Evolutionary conservation across 2,888 invertebrate species (phyloP), one percentile per base, ranked within the genome.

Genomic region (Aleiodes alternator): DNA sequence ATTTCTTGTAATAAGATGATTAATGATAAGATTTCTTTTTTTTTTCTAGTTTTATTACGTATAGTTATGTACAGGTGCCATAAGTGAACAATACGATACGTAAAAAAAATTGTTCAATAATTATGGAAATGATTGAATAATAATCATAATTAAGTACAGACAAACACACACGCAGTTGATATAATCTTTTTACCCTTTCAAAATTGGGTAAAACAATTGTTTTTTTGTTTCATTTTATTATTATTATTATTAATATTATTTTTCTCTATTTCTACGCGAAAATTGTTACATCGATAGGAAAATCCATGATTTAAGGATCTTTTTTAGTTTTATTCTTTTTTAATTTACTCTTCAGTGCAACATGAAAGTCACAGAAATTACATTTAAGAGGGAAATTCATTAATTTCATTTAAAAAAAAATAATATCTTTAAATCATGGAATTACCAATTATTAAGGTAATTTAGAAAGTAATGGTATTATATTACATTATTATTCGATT

Each of bases 401-500:
- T 23, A 23, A 23, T 23, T 23, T 23, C 23, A 23, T 23, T 23
- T 23, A 23, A 23, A 23, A 23, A 23, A 11, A 34, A 9, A 68
- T n/a, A 50, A 23, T 34, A 75, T 76, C 77, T 76, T 75, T 77
- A 80, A 73, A 76, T 80, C 77, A 78, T 73, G 78, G 77, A 66
- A 76, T 50, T 73, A 77, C 76, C 77, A 79, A 73, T 80, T 78
- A 76, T 81, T 78, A 79, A 73, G 78, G 77, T 82, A 83, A 82
- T 80, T 83, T 83, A 84, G 79, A 72, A 76, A 71, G 29, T 83
- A 84, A 79, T 78, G 77, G 78, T 82, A 85, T 80, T 84, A 82
- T 82, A 84, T 81, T 81, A 77, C 81, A 80, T 73, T 81, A 83
- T 84, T 84, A 84, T 84, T 83, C 83, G 79, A 82, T 82, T 82